These are phyloP conservation scores for Adrianichthys oophorus DNA, from an alignment of 2,797 vertebrate species.

Conservation along the genomic window DNA sequence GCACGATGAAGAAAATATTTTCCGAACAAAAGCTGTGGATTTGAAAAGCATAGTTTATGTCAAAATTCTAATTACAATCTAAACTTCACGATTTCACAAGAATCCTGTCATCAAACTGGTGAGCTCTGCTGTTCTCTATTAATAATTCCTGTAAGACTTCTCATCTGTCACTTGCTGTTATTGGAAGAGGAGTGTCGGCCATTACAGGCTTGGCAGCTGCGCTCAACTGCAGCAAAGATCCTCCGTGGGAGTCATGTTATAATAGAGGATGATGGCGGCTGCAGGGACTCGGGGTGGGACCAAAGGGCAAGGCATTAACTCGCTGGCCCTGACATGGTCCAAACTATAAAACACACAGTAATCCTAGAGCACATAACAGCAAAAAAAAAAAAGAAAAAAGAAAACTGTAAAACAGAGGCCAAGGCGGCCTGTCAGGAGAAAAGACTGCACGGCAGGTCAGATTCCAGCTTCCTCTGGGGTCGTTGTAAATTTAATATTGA, in stretches of 20 bases:
- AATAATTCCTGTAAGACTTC: slow-evolving; percentile 24
- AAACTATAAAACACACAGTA: slow-evolving; percentile 38
- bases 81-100: background rate
- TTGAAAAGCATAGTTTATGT: background rate
- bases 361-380: slow-evolving; percentile 32
- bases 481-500: slow-evolving; percentile 18
- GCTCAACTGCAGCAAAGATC: slow-evolving; percentile 58
- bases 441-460: slow-evolving; percentile 16
- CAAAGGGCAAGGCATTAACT: slow-evolving; percentile 66
- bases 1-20: too few species aligned
- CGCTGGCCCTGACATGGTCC: slow-evolving; percentile 40
- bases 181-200: slow-evolving; percentile 65
- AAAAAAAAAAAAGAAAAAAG: slow-evolving; percentile 19
- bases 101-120: slow-evolving; percentile 9
- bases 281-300: slow-evolving; percentile 55
- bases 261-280: slow-evolving; percentile 62
- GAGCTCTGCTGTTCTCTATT: slow-evolving; percentile 9
- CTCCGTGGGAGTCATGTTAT: slow-evolving; percentile 67
- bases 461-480: slow-evolving; percentile 10
- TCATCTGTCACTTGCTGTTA: slow-evolving; percentile 48
- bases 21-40: too few species aligned
- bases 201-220: slow-evolving; percentile 73
- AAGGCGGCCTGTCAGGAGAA: slow-evolving; percentile 25
- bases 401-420: slow-evolving; percentile 23
- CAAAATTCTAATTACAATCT: background rate